Percentiles rank a stretch among this genome's conserved stretches.
Conservation (phyloP, 2,888 invertebrate genomes). For the Heliothis peltigera region DNA sequence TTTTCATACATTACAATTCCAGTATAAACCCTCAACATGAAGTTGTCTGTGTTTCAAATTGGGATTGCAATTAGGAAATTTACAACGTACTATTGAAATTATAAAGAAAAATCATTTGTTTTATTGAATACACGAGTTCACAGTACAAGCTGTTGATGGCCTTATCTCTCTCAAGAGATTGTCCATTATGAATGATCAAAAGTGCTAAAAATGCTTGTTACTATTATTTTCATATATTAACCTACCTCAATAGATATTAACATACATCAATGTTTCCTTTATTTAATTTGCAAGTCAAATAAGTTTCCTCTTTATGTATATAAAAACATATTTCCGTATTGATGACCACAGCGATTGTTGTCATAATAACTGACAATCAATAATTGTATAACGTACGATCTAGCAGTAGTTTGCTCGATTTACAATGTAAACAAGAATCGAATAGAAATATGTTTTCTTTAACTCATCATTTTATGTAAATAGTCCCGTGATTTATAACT, state of each 20-base stretch:
- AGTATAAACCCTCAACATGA: no score
- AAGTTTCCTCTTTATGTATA: constrained; percentile 47
- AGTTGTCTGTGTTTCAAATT: constrained; percentile 19
- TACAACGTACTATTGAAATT: background rate
- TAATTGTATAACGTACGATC: constrained; percentile 46
- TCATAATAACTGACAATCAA: constrained; percentile 52
- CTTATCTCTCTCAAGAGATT: background rate
- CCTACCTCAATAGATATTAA: constrained; percentile 44
- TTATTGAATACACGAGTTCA: background rate
- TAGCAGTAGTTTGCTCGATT: constrained; percentile 28
- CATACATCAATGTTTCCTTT: constrained; percentile 33
- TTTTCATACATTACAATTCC: no score
- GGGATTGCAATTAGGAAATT: background rate
- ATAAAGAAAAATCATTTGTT: background rate
- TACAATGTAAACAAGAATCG: constrained; percentile 57
- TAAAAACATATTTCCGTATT: constrained; percentile 57
- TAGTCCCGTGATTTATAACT: constrained; percentile 44
- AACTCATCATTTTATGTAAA: constrained; percentile 60
- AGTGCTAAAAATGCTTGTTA: background rate
- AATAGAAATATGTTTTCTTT: constrained; percentile 57
- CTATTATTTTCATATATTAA: constrained; percentile 26
- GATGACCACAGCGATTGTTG: constrained; percentile 40
- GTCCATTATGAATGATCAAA: background rate
- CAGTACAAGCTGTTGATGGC: background rate
- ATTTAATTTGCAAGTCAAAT: constrained; percentile 54